Percentiles rank a stretch among this genome's conserved stretches.
Evolutionary conservation across 2,888 invertebrate genomes (phyloP).

Genomic region (Oscheius myriophilus): DNA sequence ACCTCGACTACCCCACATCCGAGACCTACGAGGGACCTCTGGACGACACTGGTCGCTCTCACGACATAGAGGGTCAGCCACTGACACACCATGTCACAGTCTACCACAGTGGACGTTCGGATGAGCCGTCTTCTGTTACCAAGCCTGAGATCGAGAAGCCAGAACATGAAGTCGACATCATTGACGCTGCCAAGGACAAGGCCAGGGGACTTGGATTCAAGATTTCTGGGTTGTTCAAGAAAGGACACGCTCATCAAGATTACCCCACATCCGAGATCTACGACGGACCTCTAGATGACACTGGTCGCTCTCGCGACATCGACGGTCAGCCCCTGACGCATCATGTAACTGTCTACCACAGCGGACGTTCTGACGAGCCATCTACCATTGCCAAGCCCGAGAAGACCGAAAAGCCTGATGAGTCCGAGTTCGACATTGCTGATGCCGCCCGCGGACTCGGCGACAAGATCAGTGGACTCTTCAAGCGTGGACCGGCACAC

Average conservation of each 20-base stretch:
- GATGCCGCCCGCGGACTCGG: conserved; percentile 8
- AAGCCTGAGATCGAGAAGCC: background rate
- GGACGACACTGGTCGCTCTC: conserved; percentile 35
- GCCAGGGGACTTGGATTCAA: conserved; percentile 22
- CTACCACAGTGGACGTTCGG: conserved; percentile 26
- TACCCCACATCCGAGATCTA: conserved; percentile 39
- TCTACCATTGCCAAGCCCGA: background rate
- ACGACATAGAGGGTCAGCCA: conserved; percentile 39
- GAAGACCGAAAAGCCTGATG: conserved; percentile 29
- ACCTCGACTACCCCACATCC: conserved; percentile 36
- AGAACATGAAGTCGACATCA: conserved; percentile 1
- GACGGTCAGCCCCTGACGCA: conserved; percentile 9
- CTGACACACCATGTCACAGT: conserved; percentile 34
- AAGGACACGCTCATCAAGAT: conserved; percentile 36
- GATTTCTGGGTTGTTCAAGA: conserved; percentile 41
- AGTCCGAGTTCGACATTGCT: background rate
- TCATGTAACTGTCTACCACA: conserved; percentile 33
- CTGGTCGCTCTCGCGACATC: conserved; percentile 2
- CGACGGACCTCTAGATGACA: conserved; percentile 29
- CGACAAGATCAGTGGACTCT: conserved; percentile 25
- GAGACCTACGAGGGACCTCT: conserved; percentile 1
- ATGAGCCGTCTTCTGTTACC: conserved; percentile 5
- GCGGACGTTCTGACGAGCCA: conserved; percentile 13
- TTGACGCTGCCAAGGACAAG: conserved; percentile 7
- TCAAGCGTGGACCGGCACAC: conserved; percentile 39